Evolutionary conservation across 2,113 vertebrate species (phyloP).

Genomic region (Callionymus lyra): DNA sequence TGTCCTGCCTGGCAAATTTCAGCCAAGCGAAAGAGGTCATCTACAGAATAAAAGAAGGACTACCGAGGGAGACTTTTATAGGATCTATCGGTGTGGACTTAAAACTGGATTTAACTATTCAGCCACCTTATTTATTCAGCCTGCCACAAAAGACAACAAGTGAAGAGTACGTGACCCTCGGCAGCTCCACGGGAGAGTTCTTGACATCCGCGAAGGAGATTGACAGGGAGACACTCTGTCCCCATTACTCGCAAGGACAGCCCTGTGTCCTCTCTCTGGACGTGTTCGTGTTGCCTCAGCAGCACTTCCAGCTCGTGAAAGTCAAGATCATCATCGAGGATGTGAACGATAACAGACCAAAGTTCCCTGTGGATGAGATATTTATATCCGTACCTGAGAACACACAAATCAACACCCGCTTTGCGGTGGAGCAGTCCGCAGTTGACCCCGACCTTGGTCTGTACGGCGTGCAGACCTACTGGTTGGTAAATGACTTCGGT

Average conservation of each 20-base stretch:
- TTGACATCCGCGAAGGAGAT: conserved; percentile 80
- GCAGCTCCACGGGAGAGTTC: conserved; percentile 82
- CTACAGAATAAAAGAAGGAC: conserved; percentile 92
- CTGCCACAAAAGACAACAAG: conserved; percentile 76
- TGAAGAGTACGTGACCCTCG: conserved; percentile 80
- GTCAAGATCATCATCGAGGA: conserved; percentile 86
- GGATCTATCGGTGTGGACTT: conserved; percentile 84
- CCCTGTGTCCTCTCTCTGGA: conserved; percentile 83
- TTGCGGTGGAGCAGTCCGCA: conserved; percentile 87
- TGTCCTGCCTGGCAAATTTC: conserved; percentile 82
- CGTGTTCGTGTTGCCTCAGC: conserved; percentile 86
- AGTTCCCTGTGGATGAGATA: conserved; percentile 80
- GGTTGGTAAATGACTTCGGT: conserved; percentile 81
- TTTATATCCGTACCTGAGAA: conserved; percentile 82
- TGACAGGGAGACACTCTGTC: conserved; percentile 84
- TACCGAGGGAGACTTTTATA: conserved; percentile 82
- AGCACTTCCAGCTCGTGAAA: conserved; percentile 90
- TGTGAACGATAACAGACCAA: conserved; percentile 86
- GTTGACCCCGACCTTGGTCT: conserved; percentile 81
- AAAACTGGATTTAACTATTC: conserved; percentile 63
- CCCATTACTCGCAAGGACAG: conserved; percentile 53
- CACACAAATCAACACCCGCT: conserved; percentile 77
- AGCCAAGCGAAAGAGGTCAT: conserved; percentile 84
- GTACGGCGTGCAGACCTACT: conserved; percentile 86
- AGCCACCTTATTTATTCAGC: conserved; percentile 79